phyloP scores from a whole-genome alignment of 2,888 invertebrate species.

The Dione vanillae region DNA sequence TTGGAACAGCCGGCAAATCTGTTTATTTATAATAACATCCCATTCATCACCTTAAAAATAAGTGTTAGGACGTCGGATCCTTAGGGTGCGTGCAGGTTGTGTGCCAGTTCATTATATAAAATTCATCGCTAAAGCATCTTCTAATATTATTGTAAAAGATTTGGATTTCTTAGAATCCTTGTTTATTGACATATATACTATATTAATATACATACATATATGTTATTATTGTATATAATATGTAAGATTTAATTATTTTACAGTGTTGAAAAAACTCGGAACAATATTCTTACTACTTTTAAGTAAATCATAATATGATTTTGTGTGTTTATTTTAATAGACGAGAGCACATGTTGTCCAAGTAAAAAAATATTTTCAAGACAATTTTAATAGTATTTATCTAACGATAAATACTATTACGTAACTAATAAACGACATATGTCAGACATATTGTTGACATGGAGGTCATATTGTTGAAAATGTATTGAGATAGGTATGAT shows the following conservation, averaged over 20 bases:
- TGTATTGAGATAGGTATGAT: conserved; percentile 3
- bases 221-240: too few species aligned
- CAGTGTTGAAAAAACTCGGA: too few species aligned
- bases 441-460: conserved; percentile 5
- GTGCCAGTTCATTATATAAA: not conserved
- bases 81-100: conserved; percentile 21
- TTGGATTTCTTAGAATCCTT: not conserved
- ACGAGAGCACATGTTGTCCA: not conserved
- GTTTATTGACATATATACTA: not conserved
- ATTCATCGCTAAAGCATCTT: not conserved
- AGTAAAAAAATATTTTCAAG: not conserved
- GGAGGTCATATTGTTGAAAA: conserved; percentile 1
- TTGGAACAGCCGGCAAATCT: conserved; percentile 55
- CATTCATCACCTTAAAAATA: conserved; percentile 57
- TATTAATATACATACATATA: not conserved
- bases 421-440: not conserved
- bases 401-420: conserved; percentile 7
- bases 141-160: not conserved
- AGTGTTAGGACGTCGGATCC: conserved; percentile 25
- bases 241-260: too few species aligned
- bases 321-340: not conserved
- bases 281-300: too few species aligned
- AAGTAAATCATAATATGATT: too few species aligned
- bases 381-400: conserved; percentile 2
- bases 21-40: conserved; percentile 72